These are phyloP conservation scores for Gobionotothen gibberifrons DNA, from an alignment of 2,797 vertebrate species.

Conservation along the genomic window DNA sequence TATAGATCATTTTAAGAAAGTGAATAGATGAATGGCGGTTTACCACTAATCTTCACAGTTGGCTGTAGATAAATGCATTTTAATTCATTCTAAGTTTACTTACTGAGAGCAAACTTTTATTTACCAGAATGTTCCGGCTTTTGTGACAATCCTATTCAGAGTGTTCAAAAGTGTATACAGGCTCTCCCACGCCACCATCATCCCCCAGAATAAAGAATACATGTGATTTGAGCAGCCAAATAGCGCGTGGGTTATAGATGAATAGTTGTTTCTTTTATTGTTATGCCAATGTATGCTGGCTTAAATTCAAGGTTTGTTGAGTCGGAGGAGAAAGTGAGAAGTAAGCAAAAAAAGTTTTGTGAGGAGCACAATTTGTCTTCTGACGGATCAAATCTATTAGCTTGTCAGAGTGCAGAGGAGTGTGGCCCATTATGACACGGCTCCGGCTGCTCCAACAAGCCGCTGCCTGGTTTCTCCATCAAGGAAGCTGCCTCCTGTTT, in stretches of 20 bases:
- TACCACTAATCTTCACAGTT: background rate
- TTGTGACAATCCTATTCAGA: background rate
- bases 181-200: background rate
- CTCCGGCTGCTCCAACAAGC: constrained; percentile 53
- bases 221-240: constrained; percentile 15
- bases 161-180: constrained; percentile 2
- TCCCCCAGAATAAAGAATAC: background rate
- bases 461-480: constrained; percentile 54
- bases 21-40: background rate
- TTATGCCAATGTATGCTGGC: background rate
- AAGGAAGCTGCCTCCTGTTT: constrained; percentile 52
- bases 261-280: background rate
- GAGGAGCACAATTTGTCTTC: constrained; percentile 56
- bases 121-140: background rate
- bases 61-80: background rate
- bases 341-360: constrained; percentile 45
- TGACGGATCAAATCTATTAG: constrained; percentile 66
- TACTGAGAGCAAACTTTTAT: background rate
- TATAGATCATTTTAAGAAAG: background rate
- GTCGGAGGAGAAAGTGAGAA: constrained; percentile 9
- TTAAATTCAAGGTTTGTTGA: constrained; percentile 15
- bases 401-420: constrained; percentile 63
- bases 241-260: background rate
- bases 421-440: constrained; percentile 64
- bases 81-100: background rate